Percentiles rank a stretch among this genome's conserved stretches.
Conservation (phyloP, 2,797 vertebrate species). For the Thaleichthys pacificus region DNA sequence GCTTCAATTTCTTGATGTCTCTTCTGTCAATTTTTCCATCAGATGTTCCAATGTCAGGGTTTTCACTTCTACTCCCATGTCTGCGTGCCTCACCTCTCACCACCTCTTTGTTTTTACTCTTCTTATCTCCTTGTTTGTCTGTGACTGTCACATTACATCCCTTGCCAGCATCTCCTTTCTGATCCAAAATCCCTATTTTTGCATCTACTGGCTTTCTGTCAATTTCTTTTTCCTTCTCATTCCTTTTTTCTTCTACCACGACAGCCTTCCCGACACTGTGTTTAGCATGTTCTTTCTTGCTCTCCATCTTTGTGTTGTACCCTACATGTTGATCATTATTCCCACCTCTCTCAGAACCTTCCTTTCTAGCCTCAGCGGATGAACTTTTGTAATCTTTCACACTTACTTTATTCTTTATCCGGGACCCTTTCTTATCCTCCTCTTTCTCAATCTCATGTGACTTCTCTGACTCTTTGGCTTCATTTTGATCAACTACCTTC, state of each 20-base stretch:
- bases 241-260: conserved; percentile 10
- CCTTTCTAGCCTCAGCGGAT: conserved; percentile 24
- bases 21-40: neutral
- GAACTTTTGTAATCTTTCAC: conserved; percentile 17
- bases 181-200: neutral
- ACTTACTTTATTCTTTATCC: neutral
- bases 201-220: conserved; percentile 10
- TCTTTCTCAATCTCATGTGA: conserved; percentile 15
- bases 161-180: conserved; percentile 1
- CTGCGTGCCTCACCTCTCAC: conserved; percentile 5
- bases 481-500: neutral
- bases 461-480: conserved; percentile 8
- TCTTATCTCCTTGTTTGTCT: neutral
- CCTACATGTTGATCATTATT: conserved; percentile 57
- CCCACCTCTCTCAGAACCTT: conserved; percentile 32
- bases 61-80: conserved; percentile 1
- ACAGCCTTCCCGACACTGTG: conserved; percentile 8
- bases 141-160: neutral
- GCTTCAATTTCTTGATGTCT: neutral
- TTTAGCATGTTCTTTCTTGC: conserved; percentile 28
- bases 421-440: too few relatives aligned
- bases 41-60: neutral
- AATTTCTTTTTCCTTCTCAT: conserved; percentile 15
- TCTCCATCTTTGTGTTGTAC: conserved; percentile 14
- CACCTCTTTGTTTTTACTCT: neutral